Evolutionary conservation across 2,888 invertebrate species (phyloP).

Genomic region (Drosophila paranaensis): DNA sequence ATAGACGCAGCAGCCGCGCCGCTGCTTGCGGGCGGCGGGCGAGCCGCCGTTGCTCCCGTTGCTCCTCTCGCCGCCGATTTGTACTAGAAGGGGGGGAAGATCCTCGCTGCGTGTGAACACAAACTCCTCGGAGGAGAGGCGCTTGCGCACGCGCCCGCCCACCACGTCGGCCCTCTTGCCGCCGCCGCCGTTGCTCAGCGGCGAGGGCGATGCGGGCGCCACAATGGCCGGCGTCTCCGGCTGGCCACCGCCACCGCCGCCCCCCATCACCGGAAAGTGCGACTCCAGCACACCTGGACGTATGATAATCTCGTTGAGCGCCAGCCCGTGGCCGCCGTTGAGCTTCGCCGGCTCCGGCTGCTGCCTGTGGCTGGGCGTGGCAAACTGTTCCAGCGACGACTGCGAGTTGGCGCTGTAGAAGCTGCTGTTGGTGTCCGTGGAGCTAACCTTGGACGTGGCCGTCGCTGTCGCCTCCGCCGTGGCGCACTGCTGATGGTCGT

Average conservation of each 20-base stretch:
- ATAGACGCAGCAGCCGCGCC: slow-evolving; percentile 88
- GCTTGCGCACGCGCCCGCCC: slow-evolving; percentile 79
- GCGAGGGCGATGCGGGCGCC: slow-evolving; percentile 59
- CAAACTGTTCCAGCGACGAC: slow-evolving; percentile 80
- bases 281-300: slow-evolving; percentile 84
- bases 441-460: slow-evolving; percentile 56
- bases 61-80: slow-evolving; percentile 78
- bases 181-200: slow-evolving; percentile 48
- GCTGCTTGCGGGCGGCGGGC: slow-evolving; percentile 87
- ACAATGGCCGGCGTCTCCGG: slow-evolving; percentile 66
- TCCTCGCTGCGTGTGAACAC: slow-evolving; percentile 85
- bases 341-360: slow-evolving; percentile 15
- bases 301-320: slow-evolving; percentile 57
- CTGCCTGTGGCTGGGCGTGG: slow-evolving; percentile 52
- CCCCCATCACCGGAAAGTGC: slow-evolving; percentile 82
- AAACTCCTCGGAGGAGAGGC: slow-evolving; percentile 83
- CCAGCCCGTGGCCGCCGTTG: slow-evolving; percentile 44
- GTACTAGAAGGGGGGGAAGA: slow-evolving; percentile 86
- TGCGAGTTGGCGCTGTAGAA: slow-evolving; percentile 84
- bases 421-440: slow-evolving; percentile 84
- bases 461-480: neutral
- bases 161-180: slow-evolving; percentile 62
- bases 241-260: slow-evolving; percentile 6
- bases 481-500: slow-evolving; percentile 73
- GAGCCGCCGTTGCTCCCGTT: slow-evolving; percentile 68